Conservation (phyloP, 2,113 vertebrate species). For the Irena cyanogastra region DNA sequence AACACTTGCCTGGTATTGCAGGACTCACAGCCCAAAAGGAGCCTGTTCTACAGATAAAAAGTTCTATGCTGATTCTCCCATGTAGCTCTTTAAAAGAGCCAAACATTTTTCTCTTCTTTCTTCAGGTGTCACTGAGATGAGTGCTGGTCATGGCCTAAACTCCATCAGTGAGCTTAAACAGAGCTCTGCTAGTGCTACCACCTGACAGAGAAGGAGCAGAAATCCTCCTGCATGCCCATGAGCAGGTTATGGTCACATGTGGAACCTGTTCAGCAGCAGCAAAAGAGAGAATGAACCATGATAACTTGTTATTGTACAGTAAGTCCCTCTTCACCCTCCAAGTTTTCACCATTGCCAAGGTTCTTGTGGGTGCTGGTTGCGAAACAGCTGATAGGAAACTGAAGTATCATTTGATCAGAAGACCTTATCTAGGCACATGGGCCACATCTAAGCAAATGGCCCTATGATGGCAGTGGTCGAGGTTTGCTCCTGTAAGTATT, state of each 20-base stretch:
- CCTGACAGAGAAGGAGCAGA: rapidly evolving
- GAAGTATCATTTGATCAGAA: background rate
- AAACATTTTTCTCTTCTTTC: background rate
- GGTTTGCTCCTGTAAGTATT: background rate
- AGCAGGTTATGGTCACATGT: background rate
- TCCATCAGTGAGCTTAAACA: background rate
- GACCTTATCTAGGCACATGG: background rate
- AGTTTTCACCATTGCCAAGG: background rate
- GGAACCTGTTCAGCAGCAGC: background rate
- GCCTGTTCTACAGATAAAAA: background rate
- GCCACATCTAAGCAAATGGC: background rate
- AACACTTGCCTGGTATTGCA: background rate
- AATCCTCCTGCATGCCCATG: background rate
- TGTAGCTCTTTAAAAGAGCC: background rate
- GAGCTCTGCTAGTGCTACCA: background rate
- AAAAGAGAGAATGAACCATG: background rate
- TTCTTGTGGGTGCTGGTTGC: background rate
- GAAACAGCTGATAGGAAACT: background rate
- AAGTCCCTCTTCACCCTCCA: background rate
- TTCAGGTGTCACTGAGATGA: background rate
- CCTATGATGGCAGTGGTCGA: background rate
- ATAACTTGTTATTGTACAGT: background rate
- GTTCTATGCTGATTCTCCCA: background rate
- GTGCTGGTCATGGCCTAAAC: background rate
- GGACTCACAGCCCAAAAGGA: background rate